These are phyloP conservation scores for Caenorhabditis tropicalis DNA, from an alignment of 1,140 invertebrate species.

Conservation along the genomic window DNA sequence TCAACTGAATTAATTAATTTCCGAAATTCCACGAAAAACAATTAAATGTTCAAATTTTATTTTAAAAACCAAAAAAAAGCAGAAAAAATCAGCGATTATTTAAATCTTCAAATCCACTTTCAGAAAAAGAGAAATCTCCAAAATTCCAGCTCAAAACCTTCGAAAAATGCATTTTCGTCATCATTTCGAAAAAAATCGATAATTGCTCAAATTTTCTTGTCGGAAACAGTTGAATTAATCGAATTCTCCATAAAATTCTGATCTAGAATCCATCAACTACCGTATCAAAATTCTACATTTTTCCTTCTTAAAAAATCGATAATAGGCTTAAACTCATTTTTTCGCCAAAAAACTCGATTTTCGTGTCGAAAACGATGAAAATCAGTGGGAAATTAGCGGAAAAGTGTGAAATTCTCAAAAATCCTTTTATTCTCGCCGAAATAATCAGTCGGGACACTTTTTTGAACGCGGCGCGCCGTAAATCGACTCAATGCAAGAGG, in stretches of 20 bases:
- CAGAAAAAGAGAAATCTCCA: too few relatives aligned
- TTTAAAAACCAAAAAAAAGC: too few relatives aligned
- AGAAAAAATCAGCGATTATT: too few relatives aligned
- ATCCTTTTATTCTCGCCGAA: neutral
- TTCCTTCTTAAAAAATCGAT: slow-evolving; percentile 39
- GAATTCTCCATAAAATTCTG: neutral
- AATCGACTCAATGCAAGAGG: slow-evolving; percentile 13
- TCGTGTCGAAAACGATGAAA: neutral
- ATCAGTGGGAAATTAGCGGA: neutral
- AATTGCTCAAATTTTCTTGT: neutral
- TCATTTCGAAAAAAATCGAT: neutral
- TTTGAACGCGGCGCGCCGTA: slow-evolving; percentile 35
- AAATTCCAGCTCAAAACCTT: too few relatives aligned
- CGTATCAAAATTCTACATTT: too few relatives aligned
- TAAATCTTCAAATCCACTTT: too few relatives aligned
- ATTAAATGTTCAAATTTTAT: too few relatives aligned
- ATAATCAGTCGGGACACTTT: slow-evolving; percentile 15
- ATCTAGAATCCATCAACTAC: neutral
- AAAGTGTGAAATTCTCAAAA: neutral
- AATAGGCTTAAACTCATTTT: neutral
- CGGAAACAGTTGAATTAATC: neutral
- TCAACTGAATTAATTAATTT: too few relatives aligned
- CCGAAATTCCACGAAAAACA: too few relatives aligned
- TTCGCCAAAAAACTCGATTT: neutral
- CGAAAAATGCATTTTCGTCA: neutral